Evolutionary conservation across 37 sponge, comb jelly and placozoan genomes (phyloP).

Genomic region (Axinella damicornis): DNA sequence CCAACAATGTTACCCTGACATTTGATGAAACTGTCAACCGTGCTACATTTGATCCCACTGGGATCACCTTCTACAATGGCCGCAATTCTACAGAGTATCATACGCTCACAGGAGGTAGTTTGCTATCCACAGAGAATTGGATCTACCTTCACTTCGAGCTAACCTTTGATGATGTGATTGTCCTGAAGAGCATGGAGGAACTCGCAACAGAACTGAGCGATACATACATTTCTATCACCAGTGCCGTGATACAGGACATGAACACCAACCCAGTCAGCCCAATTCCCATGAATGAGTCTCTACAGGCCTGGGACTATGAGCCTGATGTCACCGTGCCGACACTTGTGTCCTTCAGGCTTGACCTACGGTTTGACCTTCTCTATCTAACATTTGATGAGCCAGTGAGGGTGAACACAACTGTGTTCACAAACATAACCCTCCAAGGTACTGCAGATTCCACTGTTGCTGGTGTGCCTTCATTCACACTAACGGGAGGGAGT

Average conservation of each 20-base stretch:
- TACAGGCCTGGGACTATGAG: constrained; percentile 61
- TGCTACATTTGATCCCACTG: constrained; percentile 73
- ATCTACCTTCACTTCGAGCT: constrained; percentile 77
- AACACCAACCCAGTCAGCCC: constrained; percentile 51
- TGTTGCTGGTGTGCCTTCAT: constrained; percentile 4
- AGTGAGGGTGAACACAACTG: constrained; percentile 67
- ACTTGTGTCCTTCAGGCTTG: constrained; percentile 54
- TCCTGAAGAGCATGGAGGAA: constrained; percentile 74
- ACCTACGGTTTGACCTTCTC: constrained; percentile 73
- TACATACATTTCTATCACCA: constrained; percentile 84
- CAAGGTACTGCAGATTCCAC: constrained; percentile 42
- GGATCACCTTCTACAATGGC: constrained; percentile 73
- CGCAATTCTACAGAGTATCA: constrained; percentile 45
- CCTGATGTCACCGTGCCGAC: constrained; percentile 71
- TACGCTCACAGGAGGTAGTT: constrained; percentile 67
- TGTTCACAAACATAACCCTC: constrained; percentile 63
- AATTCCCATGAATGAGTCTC: constrained; percentile 25
- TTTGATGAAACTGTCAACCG: constrained; percentile 87
- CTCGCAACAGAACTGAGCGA: constrained; percentile 64
- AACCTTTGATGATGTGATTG: constrained; percentile 57
- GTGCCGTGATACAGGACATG: constrained; percentile 71
- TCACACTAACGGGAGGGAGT: constrained; percentile 85
- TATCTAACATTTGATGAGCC: constrained; percentile 91
- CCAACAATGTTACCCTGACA: constrained; percentile 72
- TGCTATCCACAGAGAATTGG: constrained; percentile 64